Evolutionary conservation across 1,140 invertebrate genomes (phyloP), one percentile per base, ranked within the genome.

Genomic region (Patella vulgata): DNA sequence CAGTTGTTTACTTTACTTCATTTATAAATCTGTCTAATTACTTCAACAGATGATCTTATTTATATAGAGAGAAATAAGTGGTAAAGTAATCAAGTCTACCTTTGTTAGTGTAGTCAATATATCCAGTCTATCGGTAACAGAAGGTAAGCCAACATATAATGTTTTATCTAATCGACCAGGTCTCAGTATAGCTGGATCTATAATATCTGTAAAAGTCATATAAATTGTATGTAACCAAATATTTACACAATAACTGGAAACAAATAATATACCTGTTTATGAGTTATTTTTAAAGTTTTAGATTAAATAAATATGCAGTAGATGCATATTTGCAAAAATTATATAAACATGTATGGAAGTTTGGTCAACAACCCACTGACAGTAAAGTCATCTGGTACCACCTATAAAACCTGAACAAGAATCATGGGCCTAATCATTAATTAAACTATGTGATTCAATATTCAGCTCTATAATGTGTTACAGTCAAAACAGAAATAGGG

Each of bases 81-180:
- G n/a, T n/a, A n/a, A 28, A 33, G 14, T 42, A 43, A 23, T 12
- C 12, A 27, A 30, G 30, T 58, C 43, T 79, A 93, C 92, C 88
- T 97, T 98, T 1, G 96, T 98, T 14, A 96, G 85, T 40, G 95
- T 93, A 75, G 87, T 88, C 2, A 99, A 85, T 71, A 99, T 99
- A 64, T 98, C 95, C 1, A 88, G 85, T 64, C 96, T 87, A 77
- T 97, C 96, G 28, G 87, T 79, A 12, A 88, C 80, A 23, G 87
- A 88, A 3, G 97, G 97, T 68, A 99, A 86, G 21, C 95, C 96
- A 4, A 99, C 94, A 84, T 95, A 98, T 23, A 99, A 85, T 50
- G 95, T 90, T 82, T 96, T 95, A 81, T 98, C 97, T 43, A 99
- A 87, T 73, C 97, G 88, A 17, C 97, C 97, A 0, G 97, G 96